Evolutionary conservation across 23 tunicate species (phyloP), one percentile per base, ranked within the genome.

Genomic region (Trididemnum clinides): DNA sequence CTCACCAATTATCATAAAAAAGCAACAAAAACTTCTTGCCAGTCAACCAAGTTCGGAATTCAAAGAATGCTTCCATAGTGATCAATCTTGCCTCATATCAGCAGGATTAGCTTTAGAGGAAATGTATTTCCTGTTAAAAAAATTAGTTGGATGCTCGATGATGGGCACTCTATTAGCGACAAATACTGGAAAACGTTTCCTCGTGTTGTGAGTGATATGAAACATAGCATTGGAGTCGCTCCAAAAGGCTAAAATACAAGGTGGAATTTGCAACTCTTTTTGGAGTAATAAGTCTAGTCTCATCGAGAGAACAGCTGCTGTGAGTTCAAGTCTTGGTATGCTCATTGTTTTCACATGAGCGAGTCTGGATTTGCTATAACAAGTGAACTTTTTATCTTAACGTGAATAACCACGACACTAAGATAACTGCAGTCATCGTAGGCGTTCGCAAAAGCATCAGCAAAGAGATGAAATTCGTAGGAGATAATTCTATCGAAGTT

Each of bases 271-370:
- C 33, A 76, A 59, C 39, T 86, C 84, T 0, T 63, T 57, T 23
- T 77, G 82, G 34, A 78, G n/a, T 21, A 78, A 26, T 33, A 44
- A 29, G 35, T 77, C 84, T 0, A 64, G 50, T 25, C 58, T 57
- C 12, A 34, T 84, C 23, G 90, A 21, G 21, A 85, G 28, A 27
- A 64, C 76, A 1, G 78, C 90, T 4, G 85, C 78, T 0, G 76
- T 31, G 37, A 87, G 62, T 64, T 87, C 85, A 57, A 87, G 32
- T 1, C 85, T 51, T 21, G 90, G 85, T 22, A 87, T 87, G 27
- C 78, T 72, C 64, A 38, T 22, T 5, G 64, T 58, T 30, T 38
- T 79, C 7, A 79, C 10, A 18, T 85, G 89, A 39, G 85, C 65
- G 1, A 87, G n/a, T 31, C 90, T 49, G n/a, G 85, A 79, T 31